phyloP scores from a whole-genome alignment of 1,140 invertebrate species.

The Spodoptera frugiperda region DNA sequence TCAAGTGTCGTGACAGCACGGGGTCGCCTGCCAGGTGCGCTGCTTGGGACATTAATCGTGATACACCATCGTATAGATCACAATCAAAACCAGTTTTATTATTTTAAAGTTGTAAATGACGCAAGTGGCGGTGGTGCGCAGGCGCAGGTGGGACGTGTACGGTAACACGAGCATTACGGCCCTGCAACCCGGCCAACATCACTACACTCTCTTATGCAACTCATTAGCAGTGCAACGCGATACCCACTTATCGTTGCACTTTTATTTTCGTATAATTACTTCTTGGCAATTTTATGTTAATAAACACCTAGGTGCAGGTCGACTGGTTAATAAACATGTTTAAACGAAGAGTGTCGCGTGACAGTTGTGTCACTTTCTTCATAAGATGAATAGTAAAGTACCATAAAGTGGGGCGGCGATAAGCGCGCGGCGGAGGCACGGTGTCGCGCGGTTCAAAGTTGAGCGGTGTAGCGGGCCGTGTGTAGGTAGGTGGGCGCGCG shows the following conservation, averaged over 20 bases:
- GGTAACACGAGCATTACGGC: conserved; percentile 59
- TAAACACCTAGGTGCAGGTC: background rate
- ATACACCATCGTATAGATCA: conserved; percentile 82
- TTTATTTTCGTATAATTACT: conserved; percentile 14
- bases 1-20: conserved; percentile 78
- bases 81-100: conserved; percentile 84
- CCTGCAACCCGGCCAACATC: conserved; percentile 9
- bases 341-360: background rate
- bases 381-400: background rate
- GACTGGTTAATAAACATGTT: conserved; percentile 13
- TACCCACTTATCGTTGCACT: conserved; percentile 34
- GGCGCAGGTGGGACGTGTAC: conserved; percentile 74
- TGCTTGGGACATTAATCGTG: conserved; percentile 78
- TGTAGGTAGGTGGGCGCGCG: conserved; percentile 67
- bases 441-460: conserved; percentile 46
- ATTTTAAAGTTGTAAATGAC: conserved; percentile 86
- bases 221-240: conserved; percentile 22
- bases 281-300: conserved; percentile 9
- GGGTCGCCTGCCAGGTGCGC: conserved; percentile 80
- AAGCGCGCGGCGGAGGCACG: background rate
- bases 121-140: conserved; percentile 77
- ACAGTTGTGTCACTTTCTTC: conserved; percentile 15
- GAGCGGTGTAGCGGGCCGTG: conserved; percentile 55
- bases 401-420: conserved; percentile 7
- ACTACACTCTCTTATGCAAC: conserved; percentile 23